Evolutionary conservation across 2,888 invertebrate species (phyloP), one percentile per base, ranked within the genome.

Genomic region (Trypoxylon attenuatum): DNA sequence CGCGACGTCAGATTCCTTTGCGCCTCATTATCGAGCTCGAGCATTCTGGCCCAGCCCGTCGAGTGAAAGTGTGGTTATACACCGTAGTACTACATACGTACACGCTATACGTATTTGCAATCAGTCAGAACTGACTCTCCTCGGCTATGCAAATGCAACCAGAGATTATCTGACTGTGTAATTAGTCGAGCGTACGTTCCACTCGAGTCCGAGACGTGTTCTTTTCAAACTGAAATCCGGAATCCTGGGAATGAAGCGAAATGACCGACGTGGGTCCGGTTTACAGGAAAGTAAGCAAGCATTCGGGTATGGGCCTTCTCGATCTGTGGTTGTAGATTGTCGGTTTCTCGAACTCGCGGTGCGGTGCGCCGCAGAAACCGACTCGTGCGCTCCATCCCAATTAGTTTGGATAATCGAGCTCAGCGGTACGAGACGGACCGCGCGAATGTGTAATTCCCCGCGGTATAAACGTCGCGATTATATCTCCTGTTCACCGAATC

Each of bases 11-110:
- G 41, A 53, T 60, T 55, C 56, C 46, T 33, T 62, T 46, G 39
- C 51, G 46, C 33, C 52, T 46, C 54, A 65, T 72, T 69, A 72
- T 54, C 42, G 49, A n/a, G 6, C n/a, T n/a, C n/a, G 18, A 41
- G 10, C 21, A 19, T 10, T 33, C 15, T 5, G 38, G 13, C n/a
- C n/a, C n/a, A n/a, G n/a, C n/a, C n/a, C n/a, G n/a, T n/a, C n/a
- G 27, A 47, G 33, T 10, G 46, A 29, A 52, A 33, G 21, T n/a
- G n/a, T n/a, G n/a, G n/a, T n/a, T n/a, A n/a, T n/a, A n/a, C n/a
- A n/a, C n/a, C n/a, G n/a, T n/a, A n/a, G n/a, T n/a, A n/a, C n/a
- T 33, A 33, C 33, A 33, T 13, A 13, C 10, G 33, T 6, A 33
- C 10, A 4, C 4, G 33, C 8, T 5, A 33, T 13, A 33, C 33